Evolutionary conservation across 1,140 invertebrate genomes (phyloP).

Genomic region (Pseudoatta argentina): DNA sequence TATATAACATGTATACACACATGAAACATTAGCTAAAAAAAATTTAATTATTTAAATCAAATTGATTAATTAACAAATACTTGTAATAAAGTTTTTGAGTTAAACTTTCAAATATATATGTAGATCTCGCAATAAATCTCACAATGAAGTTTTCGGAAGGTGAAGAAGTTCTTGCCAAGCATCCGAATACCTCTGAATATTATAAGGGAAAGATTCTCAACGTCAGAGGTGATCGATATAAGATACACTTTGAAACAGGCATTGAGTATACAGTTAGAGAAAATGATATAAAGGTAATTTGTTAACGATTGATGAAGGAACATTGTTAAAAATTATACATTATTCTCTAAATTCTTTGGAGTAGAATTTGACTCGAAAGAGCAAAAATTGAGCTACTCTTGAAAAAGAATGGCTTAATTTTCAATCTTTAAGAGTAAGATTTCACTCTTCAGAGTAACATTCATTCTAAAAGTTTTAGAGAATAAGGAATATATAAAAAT

Average conservation of each 20-base stretch:
- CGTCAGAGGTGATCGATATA: constrained; percentile 76
- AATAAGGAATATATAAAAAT: not conserved
- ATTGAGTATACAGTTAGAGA: constrained; percentile 72
- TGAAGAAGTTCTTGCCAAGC: constrained; percentile 80
- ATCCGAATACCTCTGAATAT: constrained; percentile 76
- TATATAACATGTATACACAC: not conserved
- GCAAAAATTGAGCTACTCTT: too few species aligned
- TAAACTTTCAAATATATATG: not conserved
- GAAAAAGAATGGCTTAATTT: too few species aligned
- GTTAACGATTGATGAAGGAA: not conserved
- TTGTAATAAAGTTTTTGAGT: not conserved
- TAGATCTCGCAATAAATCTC: not conserved
- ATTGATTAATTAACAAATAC: not conserved
- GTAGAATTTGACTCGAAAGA: too few species aligned
- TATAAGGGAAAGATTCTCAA: constrained; percentile 77
- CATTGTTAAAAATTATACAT: not conserved
- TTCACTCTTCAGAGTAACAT: too few species aligned
- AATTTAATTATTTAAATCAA: not conserved
- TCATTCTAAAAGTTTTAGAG: too few species aligned
- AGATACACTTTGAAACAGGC: constrained; percentile 78
- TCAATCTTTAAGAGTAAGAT: too few species aligned
- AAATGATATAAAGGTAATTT: constrained; percentile 78
- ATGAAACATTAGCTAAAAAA: not conserved
- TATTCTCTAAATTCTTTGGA: too few species aligned
- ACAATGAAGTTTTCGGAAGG: constrained; percentile 80